Percentiles rank a stretch among this genome's conserved stretches.
Conservation (phyloP, 2,888 invertebrate genomes). For the Diachrysia chrysitis region DNA sequence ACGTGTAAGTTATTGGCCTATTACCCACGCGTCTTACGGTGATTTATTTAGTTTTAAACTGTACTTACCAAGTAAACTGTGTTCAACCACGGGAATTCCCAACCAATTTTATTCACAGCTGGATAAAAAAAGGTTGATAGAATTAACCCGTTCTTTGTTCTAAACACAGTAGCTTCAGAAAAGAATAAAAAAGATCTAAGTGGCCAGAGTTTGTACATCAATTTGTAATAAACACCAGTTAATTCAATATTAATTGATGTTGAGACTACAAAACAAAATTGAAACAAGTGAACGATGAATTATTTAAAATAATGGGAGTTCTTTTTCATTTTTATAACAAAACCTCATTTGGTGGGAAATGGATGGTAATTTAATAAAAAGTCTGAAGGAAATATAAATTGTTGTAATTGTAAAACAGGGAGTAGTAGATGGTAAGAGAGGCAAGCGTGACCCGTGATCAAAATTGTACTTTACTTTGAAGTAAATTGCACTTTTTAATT, state of each 20-base stretch:
- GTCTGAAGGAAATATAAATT: constrained; percentile 69
- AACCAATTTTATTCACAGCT: constrained; percentile 29
- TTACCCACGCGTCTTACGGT: not conserved
- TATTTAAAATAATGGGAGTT: constrained; percentile 55
- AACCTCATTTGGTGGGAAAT: constrained; percentile 64
- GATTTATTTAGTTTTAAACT: constrained; percentile 32
- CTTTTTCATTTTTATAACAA: constrained; percentile 60
- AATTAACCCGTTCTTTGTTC: constrained; percentile 43
- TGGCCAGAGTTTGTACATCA: too few species aligned
- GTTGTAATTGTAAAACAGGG: constrained; percentile 67
- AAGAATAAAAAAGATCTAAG: constrained; percentile 12
- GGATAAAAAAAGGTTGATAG: constrained; percentile 36
- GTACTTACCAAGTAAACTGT: constrained; percentile 20
- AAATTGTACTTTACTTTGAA: constrained; percentile 41
- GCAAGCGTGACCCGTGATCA: constrained; percentile 66
- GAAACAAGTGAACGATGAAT: constrained; percentile 47
- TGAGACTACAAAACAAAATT: constrained; percentile 34
- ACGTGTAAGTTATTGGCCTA: not conserved
- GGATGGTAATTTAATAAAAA: constrained; percentile 73
- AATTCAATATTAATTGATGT: constrained; percentile 41
- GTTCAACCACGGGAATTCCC: constrained; percentile 19
- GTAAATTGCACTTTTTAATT: too few species aligned
- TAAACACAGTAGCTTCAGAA: constrained; percentile 23
- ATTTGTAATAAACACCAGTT: constrained; percentile 14
- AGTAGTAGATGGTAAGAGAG: constrained; percentile 61